Evolutionary conservation across 2,113 vertebrate species (phyloP), one percentile per base, ranked within the genome.

Genomic region (Leptodactylus fuscus): DNA sequence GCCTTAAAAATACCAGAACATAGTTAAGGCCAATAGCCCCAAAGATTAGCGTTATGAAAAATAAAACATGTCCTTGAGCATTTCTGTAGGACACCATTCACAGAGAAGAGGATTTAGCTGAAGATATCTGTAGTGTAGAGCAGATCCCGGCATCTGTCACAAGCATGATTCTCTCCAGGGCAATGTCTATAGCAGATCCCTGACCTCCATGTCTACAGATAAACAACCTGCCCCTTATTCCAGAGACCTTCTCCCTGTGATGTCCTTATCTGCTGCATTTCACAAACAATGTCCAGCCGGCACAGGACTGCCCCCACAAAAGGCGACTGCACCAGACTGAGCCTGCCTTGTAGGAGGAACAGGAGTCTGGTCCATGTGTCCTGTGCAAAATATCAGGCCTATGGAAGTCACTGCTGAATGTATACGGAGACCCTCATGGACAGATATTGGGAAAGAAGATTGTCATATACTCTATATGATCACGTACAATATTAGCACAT

Each of bases 171-270:
- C 29, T 73, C 29, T 78, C 75, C 75, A 78, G 75, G 15, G 13
- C 29, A 13, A 53, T 78, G 75, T 78, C 75, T 78, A 20, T n/a
- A 29, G 15, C 74, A 78, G 49, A 55, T 53, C 29, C 16, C 29
- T 78, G 75, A 78, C 75, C 75, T 77, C 75, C 32, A 53, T 22
- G 29, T 53, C 75, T 29, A 24, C 18, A 53, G 46, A 51, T 77
- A 77, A 77, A 77, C 74, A 49, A 34, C 15, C 74, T 36, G 20
- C n/a, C 49, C 49, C 32, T 36, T 51, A 20, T 29, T 51, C 46
- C 27, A 41, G 36, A 51, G 74, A 78, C 27, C 48, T 55, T 22
- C 29, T 78, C 49, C 29, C 48, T 55, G 9, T 4, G 49, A 55
- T 22, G 27, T 76, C 46, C 27, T 76, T 20, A 76, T 78, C 75